Evolutionary conservation across 2,797 vertebrate genomes (phyloP).

Genomic region (Gila robusta): DNA sequence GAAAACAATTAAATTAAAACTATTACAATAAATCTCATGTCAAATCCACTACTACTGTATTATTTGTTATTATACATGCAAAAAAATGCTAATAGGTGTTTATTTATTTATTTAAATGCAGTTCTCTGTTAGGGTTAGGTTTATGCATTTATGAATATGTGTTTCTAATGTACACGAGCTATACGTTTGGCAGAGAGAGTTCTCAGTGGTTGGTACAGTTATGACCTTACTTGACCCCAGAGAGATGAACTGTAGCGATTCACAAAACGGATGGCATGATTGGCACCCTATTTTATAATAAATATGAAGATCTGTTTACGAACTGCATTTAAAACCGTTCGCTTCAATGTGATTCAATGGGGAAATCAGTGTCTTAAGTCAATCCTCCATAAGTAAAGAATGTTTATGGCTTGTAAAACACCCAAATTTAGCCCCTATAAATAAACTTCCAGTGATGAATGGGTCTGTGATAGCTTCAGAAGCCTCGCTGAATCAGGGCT

Average conservation of each 20-base stretch:
- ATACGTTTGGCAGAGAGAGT: neutral
- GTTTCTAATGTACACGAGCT: slow-evolving; percentile 5
- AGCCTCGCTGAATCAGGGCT: slow-evolving; percentile 40
- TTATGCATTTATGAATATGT: neutral
- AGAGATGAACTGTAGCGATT: neutral
- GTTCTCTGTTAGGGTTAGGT: no score
- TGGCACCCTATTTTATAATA: neutral
- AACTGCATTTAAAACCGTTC: neutral
- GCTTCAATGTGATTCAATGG: neutral
- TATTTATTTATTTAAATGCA: neutral
- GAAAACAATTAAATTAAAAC: neutral
- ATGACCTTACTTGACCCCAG: slow-evolving; percentile 27
- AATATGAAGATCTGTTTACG: neutral
- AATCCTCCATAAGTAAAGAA: slow-evolving; percentile 36
- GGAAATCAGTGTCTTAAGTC: slow-evolving; percentile 15
- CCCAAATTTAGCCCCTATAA: slow-evolving; percentile 45
- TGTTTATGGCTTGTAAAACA: slow-evolving; percentile 41
- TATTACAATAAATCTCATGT: neutral
- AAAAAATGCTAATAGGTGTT: neutral
- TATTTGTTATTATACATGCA: neutral
- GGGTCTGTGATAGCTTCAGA: slow-evolving; percentile 33
- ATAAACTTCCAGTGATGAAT: slow-evolving; percentile 38
- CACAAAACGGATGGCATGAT: neutral
- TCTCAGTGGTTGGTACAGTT: neutral
- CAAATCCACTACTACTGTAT: neutral